phyloP scores from a whole-genome alignment of 2,888 invertebrate genomes.

The Gonocerus acuteangulatus region DNA sequence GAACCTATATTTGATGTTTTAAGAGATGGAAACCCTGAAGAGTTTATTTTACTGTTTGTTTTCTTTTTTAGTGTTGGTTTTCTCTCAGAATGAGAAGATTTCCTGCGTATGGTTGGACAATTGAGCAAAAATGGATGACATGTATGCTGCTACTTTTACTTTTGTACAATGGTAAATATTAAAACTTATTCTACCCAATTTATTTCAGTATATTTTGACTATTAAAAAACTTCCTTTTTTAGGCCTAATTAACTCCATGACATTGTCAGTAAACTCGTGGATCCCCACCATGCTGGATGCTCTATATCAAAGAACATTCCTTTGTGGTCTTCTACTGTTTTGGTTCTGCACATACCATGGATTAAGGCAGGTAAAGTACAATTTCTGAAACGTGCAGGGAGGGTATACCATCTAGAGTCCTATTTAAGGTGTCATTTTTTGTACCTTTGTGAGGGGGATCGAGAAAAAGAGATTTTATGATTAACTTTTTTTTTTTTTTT shows the following conservation, averaged over 20 bases:
- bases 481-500: too few relatives aligned
- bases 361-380: constrained; percentile 69
- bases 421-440: too few relatives aligned
- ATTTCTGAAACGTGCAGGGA: too few relatives aligned
- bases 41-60: too few relatives aligned
- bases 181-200: constrained; percentile 1
- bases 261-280: constrained; percentile 80
- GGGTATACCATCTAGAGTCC: too few relatives aligned
- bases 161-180: constrained; percentile 78
- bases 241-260: constrained; percentile 92
- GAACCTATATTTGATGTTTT: too few relatives aligned
- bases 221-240: constrained; percentile 41
- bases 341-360: constrained; percentile 96
- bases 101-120: constrained; percentile 86
- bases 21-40: too few relatives aligned
- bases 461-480: too few relatives aligned
- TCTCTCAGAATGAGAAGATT: constrained; percentile 81
- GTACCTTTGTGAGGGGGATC: too few relatives aligned
- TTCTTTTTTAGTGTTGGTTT: constrained; percentile 73
- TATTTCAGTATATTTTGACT: constrained; percentile 33
- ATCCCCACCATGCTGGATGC: constrained; percentile 88
- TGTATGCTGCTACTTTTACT: constrained; percentile 76
- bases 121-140: constrained; percentile 95
- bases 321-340: constrained; percentile 78
- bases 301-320: constrained; percentile 79